phyloP scores from a whole-genome alignment of 1,140 invertebrate species.

The Drosophila watanabei region DNA sequence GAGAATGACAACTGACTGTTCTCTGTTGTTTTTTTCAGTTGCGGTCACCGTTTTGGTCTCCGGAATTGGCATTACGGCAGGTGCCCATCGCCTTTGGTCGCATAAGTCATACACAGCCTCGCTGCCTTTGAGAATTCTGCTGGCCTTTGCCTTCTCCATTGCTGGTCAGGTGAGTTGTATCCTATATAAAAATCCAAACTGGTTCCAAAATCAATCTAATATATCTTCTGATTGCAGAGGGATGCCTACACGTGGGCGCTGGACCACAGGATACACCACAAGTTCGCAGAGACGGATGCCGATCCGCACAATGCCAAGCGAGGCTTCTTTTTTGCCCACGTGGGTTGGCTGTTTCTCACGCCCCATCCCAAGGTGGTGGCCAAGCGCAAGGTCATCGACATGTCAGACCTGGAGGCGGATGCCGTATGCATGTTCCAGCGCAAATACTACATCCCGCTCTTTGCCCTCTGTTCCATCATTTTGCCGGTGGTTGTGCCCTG shows the following conservation, averaged over 20 bases:
- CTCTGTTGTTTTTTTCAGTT: slow-evolving; percentile 86
- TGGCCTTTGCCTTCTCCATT: slow-evolving; percentile 89
- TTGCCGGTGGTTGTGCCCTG: slow-evolving; percentile 93
- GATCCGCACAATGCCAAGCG: slow-evolving; percentile 93
- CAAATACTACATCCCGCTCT: slow-evolving; percentile 91
- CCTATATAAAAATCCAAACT: too few species aligned
- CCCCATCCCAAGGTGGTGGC: slow-evolving; percentile 92
- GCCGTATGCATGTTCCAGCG: slow-evolving; percentile 95
- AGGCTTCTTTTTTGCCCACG: slow-evolving; percentile 93
- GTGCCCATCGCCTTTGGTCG: slow-evolving; percentile 93
- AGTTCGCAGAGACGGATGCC: slow-evolving; percentile 92
- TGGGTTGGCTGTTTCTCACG: slow-evolving; percentile 92
- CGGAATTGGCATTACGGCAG: slow-evolving; percentile 92
- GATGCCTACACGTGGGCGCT: slow-evolving; percentile 92
- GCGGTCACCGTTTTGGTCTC: slow-evolving; percentile 86
- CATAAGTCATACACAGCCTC: slow-evolving; percentile 94
- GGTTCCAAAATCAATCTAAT: not conserved
- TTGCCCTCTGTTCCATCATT: slow-evolving; percentile 91
- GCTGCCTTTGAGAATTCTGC: slow-evolving; percentile 89
- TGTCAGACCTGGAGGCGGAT: slow-evolving; percentile 94
- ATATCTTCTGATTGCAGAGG: slow-evolving; percentile 85
- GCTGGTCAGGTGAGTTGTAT: slow-evolving; percentile 88
- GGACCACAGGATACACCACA: slow-evolving; percentile 94
- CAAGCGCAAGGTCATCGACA: slow-evolving; percentile 92
- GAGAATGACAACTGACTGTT: slow-evolving; percentile 37